phyloP scores from a whole-genome alignment of 2,888 invertebrate genomes.

The Siphlonurus alternatus region DNA sequence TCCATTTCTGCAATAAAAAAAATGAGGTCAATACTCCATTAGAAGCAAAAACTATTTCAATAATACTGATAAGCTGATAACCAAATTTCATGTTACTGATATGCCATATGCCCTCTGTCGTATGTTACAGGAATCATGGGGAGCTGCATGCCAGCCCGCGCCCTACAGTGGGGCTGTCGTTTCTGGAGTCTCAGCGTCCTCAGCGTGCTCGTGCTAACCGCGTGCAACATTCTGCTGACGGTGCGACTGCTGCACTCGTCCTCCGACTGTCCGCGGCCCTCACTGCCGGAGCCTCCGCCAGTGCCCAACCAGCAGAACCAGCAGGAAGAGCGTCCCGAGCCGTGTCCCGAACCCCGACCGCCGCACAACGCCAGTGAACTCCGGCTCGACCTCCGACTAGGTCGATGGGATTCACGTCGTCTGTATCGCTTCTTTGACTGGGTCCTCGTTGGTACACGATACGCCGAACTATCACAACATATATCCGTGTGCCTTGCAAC shows the following conservation, averaged over 20 bases:
- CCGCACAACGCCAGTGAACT: constrained; percentile 18
- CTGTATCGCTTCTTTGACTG: constrained; percentile 57
- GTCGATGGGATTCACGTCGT: constrained; percentile 42
- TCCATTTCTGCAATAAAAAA: too few relatives aligned
- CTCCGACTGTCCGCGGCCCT: constrained; percentile 23
- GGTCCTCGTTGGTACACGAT: constrained; percentile 48
- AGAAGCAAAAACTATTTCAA: too few relatives aligned
- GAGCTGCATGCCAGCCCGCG: not conserved
- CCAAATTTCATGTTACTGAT: too few relatives aligned
- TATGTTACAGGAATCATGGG: not conserved
- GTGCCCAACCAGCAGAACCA: not conserved
- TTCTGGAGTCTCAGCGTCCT: constrained; percentile 47
- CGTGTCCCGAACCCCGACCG: not conserved
- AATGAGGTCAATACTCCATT: too few relatives aligned
- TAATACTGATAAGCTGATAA: too few relatives aligned
- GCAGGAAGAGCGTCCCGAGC: not conserved
- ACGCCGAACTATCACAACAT: constrained; percentile 37
- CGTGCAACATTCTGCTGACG: constrained; percentile 44
- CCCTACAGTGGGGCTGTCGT: constrained; percentile 2
- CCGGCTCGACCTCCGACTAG: constrained; percentile 7
- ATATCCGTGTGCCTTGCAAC: constrained; percentile 60
- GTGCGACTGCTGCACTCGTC: constrained; percentile 35
- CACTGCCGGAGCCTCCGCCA: constrained; percentile 17
- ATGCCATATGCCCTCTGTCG: too few relatives aligned
- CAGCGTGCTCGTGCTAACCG: constrained; percentile 43